Evolutionary conservation across 2,797 vertebrate genomes (phyloP).

Genomic region (Peromyscus melanophrys): DNA sequence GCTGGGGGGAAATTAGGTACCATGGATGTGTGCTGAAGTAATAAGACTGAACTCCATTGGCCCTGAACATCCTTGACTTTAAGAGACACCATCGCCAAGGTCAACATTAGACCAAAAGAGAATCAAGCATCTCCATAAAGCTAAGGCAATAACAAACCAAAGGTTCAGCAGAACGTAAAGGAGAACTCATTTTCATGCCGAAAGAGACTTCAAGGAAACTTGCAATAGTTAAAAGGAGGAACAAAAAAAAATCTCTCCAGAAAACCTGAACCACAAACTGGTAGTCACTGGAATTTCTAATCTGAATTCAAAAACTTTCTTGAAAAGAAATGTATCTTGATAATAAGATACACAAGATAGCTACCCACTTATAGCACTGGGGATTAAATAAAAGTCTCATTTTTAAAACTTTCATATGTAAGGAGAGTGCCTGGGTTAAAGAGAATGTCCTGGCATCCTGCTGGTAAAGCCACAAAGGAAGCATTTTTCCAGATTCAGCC

Average conservation of each 20-base stretch:
- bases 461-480: not conserved
- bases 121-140: slow-evolving; percentile 9
- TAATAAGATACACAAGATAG: too few relatives aligned
- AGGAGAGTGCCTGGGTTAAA: not conserved
- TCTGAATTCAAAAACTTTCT: not conserved
- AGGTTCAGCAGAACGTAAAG: not conserved
- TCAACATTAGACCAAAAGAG: slow-evolving; percentile 17
- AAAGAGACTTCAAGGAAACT: not conserved
- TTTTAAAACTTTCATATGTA: not conserved
- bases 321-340: not conserved
- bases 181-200: not conserved
- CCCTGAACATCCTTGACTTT: not conserved
- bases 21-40: not conserved
- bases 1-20: not conserved
- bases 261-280: not conserved
- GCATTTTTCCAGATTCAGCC: not conserved
- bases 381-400: not conserved
- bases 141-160: not conserved
- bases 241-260: not conserved
- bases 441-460: not conserved
- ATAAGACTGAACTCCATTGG: slow-evolving; percentile 14
- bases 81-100: not conserved
- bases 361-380: not conserved
- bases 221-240: not conserved
- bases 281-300: not conserved